Percentiles rank a stretch among this genome's conserved stretches.
phyloP scores from a whole-genome alignment of 2,888 invertebrate genomes.

The Drosophila fulvimacula region DNA sequence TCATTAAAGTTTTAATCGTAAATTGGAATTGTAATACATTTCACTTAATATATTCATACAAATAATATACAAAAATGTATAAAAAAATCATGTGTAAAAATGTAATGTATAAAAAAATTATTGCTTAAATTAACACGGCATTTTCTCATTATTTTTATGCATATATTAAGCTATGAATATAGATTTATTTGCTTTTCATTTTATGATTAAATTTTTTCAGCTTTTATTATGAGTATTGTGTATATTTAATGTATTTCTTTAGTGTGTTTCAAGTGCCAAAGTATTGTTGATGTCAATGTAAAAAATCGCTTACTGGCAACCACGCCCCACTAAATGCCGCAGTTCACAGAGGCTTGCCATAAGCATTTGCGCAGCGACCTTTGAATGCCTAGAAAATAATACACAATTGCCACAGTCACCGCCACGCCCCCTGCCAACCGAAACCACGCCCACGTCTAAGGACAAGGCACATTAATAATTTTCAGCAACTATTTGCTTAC shows the following conservation, averaged over 20 bases:
- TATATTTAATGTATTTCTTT: neutral
- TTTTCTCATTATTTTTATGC: too few relatives aligned
- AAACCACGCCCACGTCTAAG: neutral
- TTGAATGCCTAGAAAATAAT: constrained; percentile 15
- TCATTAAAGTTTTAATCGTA: neutral
- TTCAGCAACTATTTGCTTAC: constrained; percentile 68
- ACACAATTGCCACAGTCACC: constrained; percentile 7
- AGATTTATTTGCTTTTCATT: too few relatives aligned
- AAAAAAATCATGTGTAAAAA: too few relatives aligned
- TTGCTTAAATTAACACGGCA: too few relatives aligned
- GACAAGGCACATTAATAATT: constrained; percentile 63
- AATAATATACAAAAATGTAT: too few relatives aligned
- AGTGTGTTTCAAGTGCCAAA: constrained; percentile 4
- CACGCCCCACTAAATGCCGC: constrained; percentile 20
- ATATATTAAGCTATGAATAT: neutral
- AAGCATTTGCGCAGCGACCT: constrained; percentile 30
- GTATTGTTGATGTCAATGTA: neutral
- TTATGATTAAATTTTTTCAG: too few relatives aligned
- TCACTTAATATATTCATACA: neutral
- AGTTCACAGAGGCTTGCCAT: neutral
- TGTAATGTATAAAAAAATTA: too few relatives aligned
- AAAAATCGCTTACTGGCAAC: neutral
- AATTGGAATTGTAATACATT: neutral
- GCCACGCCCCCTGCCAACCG: constrained; percentile 1
- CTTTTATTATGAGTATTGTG: neutral